Conservation (phyloP, 2,797 vertebrate genomes). For the Falco concolor region DNA sequence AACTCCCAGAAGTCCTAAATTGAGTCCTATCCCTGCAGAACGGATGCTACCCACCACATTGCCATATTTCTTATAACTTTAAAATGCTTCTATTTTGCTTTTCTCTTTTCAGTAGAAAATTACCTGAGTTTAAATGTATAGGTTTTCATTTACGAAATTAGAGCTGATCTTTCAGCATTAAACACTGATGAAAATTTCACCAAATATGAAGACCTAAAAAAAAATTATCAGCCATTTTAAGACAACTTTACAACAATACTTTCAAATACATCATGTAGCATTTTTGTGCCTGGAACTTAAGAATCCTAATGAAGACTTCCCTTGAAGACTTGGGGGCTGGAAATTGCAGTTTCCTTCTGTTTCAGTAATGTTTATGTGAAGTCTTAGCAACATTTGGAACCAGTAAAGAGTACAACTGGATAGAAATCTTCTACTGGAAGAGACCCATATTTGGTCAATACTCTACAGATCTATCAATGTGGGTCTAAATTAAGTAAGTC, state of each 20-base stretch:
- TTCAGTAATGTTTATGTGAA: background rate
- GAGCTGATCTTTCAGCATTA: background rate
- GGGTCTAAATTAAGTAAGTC: constrained; percentile 18
- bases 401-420: background rate
- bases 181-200: background rate
- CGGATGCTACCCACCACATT: background rate
- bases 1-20: background rate
- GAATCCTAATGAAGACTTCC: background rate
- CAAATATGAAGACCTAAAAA: background rate
- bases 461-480: background rate
- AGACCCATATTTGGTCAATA: background rate
- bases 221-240: background rate
- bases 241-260: background rate
- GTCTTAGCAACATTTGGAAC: background rate
- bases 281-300: background rate
- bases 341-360: background rate
- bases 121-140: background rate
- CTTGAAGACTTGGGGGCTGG: background rate
- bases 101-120: background rate
- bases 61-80: background rate
- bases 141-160: background rate
- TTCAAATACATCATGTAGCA: background rate
- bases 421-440: background rate
- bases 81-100: background rate
- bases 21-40: background rate